Evolutionary conservation across 2,113 vertebrate species (phyloP).

Genomic region (Mixornis gularis): DNA sequence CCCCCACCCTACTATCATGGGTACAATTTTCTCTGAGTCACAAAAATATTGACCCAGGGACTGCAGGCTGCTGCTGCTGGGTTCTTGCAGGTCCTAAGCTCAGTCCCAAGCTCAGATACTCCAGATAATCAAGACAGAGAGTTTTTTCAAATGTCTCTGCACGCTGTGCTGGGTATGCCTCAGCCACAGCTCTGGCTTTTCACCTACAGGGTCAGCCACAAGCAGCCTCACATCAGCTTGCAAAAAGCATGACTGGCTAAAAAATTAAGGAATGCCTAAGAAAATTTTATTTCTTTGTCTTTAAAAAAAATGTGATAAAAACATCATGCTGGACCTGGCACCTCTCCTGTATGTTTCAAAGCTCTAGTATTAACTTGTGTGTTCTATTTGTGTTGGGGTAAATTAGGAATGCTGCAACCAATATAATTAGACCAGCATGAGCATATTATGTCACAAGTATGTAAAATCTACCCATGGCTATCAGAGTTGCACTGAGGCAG

Average conservation of each 20-base stretch:
- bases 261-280: background rate
- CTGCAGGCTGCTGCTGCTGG: background rate
- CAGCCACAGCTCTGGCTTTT: background rate
- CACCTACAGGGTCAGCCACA: background rate
- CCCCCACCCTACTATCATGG: background rate
- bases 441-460: background rate
- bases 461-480: background rate
- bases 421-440: background rate
- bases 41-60: background rate
- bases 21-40: background rate
- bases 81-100: background rate
- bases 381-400: background rate
- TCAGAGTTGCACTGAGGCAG: background rate
- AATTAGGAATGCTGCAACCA: background rate
- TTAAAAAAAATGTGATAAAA: background rate
- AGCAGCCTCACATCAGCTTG: background rate
- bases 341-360: background rate
- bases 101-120: background rate
- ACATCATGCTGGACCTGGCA: background rate
- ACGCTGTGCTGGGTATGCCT: background rate
- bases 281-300: background rate
- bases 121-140: background rate
- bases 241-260: background rate
- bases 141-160: background rate
- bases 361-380: background rate